A percentile compares a stretch with the other conserved stretches of the same genome.
Evolutionary conservation across 2,797 vertebrate species (phyloP).

Genomic region (Pyrrhura leucotis): DNA sequence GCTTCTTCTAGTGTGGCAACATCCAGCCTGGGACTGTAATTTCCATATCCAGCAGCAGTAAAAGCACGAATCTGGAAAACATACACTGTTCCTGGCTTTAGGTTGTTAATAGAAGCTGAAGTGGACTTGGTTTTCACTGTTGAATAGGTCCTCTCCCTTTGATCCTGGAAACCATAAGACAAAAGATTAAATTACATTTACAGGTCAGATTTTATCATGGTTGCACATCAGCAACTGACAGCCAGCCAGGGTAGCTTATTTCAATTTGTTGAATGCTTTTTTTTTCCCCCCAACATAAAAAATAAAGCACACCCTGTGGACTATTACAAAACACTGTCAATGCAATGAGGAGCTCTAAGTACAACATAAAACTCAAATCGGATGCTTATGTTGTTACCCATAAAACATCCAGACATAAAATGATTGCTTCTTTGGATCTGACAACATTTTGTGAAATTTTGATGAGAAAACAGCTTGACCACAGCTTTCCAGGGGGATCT

Average conservation of each 20-base stretch:
- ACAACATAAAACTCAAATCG: conserved; percentile 68
- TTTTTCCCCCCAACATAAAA: background rate
- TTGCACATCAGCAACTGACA: conserved; percentile 44
- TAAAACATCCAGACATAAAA: conserved; percentile 58
- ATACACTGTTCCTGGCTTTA: conserved; percentile 95
- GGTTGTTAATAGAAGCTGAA: conserved; percentile 93
- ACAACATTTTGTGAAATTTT: conserved; percentile 25
- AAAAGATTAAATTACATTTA: conserved; percentile 56
- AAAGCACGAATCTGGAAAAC: conserved; percentile 98
- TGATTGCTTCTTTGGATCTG: conserved; percentile 1
- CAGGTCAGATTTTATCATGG: conserved; percentile 53
- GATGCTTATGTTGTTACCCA: conserved; percentile 33
- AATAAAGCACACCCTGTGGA: conserved; percentile 16
- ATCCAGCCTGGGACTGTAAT: conserved; percentile 91
- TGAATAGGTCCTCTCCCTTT: conserved; percentile 94
- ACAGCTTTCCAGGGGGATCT: background rate
- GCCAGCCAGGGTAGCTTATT: conserved; percentile 53
- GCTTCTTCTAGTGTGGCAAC: conserved; percentile 95
- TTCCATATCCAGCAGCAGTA: conserved; percentile 95
- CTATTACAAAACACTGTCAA: conserved; percentile 34
- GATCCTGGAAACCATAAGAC: conserved; percentile 83
- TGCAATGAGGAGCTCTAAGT: conserved; percentile 39
- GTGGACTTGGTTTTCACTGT: conserved; percentile 94
- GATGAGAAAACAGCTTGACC: background rate
- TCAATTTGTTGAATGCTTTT: conserved; percentile 47